Percentiles rank a stretch among this genome's conserved stretches.
Evolutionary conservation across 2,797 vertebrate genomes (phyloP).

Genomic region (Oreortyx pictus): DNA sequence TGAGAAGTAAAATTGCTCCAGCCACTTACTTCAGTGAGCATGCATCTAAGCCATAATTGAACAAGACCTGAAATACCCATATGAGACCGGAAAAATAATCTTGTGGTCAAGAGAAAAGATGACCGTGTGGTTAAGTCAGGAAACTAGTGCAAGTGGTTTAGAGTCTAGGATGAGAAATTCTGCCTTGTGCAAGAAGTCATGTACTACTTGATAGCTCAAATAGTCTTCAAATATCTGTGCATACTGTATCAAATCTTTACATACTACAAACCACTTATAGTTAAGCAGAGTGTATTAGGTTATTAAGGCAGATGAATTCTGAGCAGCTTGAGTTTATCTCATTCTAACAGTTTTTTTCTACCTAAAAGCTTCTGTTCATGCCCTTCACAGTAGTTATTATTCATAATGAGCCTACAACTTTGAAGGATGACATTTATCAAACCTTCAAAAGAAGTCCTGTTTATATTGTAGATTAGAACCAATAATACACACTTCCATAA

Average conservation of each 20-base stretch:
- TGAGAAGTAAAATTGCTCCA: background rate
- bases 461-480: background rate
- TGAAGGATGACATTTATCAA: background rate
- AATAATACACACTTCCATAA: background rate
- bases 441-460: background rate
- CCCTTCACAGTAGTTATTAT: background rate
- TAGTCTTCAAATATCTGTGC: background rate
- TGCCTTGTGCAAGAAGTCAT: background rate
- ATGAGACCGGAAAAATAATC: background rate
- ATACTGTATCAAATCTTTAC: background rate
- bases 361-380: background rate
- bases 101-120: conserved; percentile 24
- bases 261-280: background rate
- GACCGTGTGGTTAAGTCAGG: conserved; percentile 26
- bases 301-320: background rate
- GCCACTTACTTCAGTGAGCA: background rate
- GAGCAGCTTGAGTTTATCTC: background rate
- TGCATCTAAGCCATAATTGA: background rate
- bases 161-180: conserved; percentile 15
- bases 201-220: background rate
- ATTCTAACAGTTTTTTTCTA: background rate
- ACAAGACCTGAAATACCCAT: conserved; percentile 24
- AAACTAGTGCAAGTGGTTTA: background rate
- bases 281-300: background rate
- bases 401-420: background rate